Base-by-base conservation (phyloP, 1,140 invertebrate species). In the Zelostemma sp. region DNA sequence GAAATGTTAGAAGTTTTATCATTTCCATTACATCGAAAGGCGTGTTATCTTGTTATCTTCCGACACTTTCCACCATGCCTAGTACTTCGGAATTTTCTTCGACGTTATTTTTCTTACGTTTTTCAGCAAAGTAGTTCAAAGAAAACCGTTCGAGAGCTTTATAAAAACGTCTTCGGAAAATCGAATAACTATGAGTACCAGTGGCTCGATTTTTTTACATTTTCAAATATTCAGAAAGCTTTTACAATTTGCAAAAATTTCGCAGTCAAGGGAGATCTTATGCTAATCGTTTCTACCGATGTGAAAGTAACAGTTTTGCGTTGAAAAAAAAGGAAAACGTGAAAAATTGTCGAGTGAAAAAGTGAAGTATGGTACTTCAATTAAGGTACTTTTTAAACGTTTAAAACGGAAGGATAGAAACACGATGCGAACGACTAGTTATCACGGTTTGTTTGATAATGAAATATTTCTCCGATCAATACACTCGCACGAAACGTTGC, bases 381-480 rank as follows among this genome's bases (percentile, higher is more conserved):
- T n/a, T n/a, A n/a, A n/a, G n/a, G n/a, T n/a, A n/a, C n/a, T n/a
- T n/a, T n/a, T n/a, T n/a, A n/a, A n/a, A n/a, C n/a, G n/a, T n/a
- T n/a, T 53, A 51, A 54, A 46, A 40, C 21, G 18, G 25, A 40
- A 61, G 28, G 43, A 50, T 14, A 19, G 21, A 63, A 59, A 38
- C 6, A 14, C 5, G 16, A 19, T 47, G 21, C 55, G 55, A 63
- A 56, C 49, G 49, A 63, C 48, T 1, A 33, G 49, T 45, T 14
- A 25, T 31, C 43, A 31, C 28, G 21, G 45, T 54, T 54, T 33
- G 59, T 54, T 48, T 62, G 50, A 54, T 54, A 56, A 56, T 45
- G 45, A 64, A 64, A 64, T 48, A 53, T 64, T 64, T 64, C 46
- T 38, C 56, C 41, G 47, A 64, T 57, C 35, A 64, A 64, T 51